Evolutionary conservation across 2,113 vertebrate species (phyloP), one percentile per base, ranked within the genome.

Genomic region (Entelurus aequoreus): DNA sequence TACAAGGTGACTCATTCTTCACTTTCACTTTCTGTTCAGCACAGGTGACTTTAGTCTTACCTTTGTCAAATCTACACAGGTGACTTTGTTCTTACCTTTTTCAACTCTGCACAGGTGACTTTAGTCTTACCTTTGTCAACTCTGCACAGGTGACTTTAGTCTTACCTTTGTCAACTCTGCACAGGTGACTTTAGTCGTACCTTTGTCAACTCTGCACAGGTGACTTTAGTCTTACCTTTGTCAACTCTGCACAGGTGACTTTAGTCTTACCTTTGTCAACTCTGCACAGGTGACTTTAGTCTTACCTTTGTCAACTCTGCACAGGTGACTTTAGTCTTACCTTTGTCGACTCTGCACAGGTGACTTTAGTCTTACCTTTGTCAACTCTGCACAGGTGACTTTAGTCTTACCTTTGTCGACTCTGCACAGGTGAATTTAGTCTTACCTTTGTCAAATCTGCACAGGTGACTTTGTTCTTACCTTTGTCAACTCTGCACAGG

Each of bases 1-100:
- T 99, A 99, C 77, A 96, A 95, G 90, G 97, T 97, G 87, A 72
- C 79, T 5, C 21, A 1, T 48, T 54, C 28, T 44, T 63, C 8
- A 40, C 8, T 7, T 8, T 7, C 8, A 40, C 11, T 15, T 8
- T 9, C 8, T 7, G 59, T 42, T 28, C 28, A 28, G 38, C 38
- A 40, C 38, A 40, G 38, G 8, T 40, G 8, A 28, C 28, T 28
- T 4, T 28, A 8, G 38, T 40, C 38, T 68, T 28, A 54, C 19
- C 14, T 28, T 7, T 38, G 40, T 6, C 48, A 4, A 40, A 5
- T 61, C 12, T 71, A 37, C 59, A n/a, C 54, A 99, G 97, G 92
- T 99, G 38, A 7, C 28, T 28, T 28, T 28, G 3, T 3, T 28
- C 28, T 28, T 40, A 40, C 8, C 6, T 8, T 40, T 40, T 1